Conservation (phyloP, 2,113 vertebrate species). For the Tachuris rubrigastra region DNA sequence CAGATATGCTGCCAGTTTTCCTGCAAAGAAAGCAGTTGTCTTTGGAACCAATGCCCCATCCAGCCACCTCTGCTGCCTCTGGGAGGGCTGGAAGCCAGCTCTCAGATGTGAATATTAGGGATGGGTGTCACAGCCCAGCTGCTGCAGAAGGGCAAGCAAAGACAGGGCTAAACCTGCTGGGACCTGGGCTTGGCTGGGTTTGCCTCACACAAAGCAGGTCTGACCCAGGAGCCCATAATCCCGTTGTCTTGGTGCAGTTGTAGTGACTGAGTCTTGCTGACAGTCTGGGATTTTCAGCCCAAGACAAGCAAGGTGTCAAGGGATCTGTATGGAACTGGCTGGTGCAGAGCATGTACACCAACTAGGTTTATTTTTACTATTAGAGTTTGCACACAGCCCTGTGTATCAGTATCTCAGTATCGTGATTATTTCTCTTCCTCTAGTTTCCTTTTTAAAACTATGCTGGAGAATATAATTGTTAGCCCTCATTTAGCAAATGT, state of each 20-base stretch:
- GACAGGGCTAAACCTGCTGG: background rate
- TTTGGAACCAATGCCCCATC: accelerated
- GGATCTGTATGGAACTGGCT: background rate
- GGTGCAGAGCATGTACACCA: background rate
- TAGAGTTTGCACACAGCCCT: background rate
- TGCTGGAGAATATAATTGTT: background rate
- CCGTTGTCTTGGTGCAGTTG: background rate
- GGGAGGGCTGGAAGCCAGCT: background rate
- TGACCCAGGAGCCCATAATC: accelerated
- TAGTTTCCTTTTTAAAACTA: background rate
- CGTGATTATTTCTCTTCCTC: background rate
- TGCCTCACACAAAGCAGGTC: background rate
- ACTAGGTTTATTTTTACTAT: background rate
- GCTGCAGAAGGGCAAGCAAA: background rate
- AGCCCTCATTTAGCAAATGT: background rate
- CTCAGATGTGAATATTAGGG: accelerated
- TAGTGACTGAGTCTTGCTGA: background rate
- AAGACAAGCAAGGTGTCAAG: background rate
- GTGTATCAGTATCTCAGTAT: background rate
- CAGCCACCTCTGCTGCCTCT: background rate
- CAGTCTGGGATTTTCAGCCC: background rate
- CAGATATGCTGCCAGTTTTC: background rate
- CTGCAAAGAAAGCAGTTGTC: background rate
- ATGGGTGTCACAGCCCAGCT: background rate
- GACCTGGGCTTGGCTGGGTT: background rate